A percentile compares a stretch with the other conserved stretches of the same genome.
Evolutionary conservation across 2,888 invertebrate genomes (phyloP).

Genomic region (Drosophila macrospina): DNA sequence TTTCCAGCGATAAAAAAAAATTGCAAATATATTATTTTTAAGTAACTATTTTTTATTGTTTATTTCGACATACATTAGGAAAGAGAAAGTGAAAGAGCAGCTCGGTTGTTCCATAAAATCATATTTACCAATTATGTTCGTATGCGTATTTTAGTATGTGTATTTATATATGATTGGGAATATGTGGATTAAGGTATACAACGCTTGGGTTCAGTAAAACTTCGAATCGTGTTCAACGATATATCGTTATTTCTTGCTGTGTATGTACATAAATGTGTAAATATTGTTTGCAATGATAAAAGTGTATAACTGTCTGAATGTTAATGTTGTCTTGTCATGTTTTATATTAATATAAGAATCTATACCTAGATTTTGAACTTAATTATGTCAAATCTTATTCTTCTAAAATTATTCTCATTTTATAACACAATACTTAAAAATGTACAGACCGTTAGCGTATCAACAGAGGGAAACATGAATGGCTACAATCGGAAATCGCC

Average conservation of each 20-base stretch:
- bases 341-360: slow-evolving; percentile 20
- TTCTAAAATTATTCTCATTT: neutral
- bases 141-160: neutral
- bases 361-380: neutral
- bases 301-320: slow-evolving; percentile 28
- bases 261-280: slow-evolving; percentile 19
- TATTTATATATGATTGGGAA: slow-evolving; percentile 8
- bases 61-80: too few species aligned
- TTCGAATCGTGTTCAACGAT: too few species aligned
- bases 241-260: slow-evolving; percentile 10
- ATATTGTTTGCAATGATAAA: slow-evolving; percentile 18
- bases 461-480: slow-evolving; percentile 82
- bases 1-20: too few species aligned
- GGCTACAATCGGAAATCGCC: slow-evolving; percentile 84
- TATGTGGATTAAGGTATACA: neutral
- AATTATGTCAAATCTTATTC: neutral
- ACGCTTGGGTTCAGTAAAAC: too few species aligned
- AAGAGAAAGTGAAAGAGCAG: too few species aligned
- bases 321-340: slow-evolving; percentile 48
- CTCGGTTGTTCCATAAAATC: too few species aligned
- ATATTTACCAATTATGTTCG: too few species aligned
- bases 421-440: neutral
- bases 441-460: slow-evolving; percentile 71
- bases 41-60: too few species aligned
- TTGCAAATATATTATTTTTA: too few species aligned